Evolutionary conservation across 64 coral and sea anemone genomes (phyloP), one percentile per base, ranked within the genome.

Genomic region (Stichodactyla mertensii): DNA sequence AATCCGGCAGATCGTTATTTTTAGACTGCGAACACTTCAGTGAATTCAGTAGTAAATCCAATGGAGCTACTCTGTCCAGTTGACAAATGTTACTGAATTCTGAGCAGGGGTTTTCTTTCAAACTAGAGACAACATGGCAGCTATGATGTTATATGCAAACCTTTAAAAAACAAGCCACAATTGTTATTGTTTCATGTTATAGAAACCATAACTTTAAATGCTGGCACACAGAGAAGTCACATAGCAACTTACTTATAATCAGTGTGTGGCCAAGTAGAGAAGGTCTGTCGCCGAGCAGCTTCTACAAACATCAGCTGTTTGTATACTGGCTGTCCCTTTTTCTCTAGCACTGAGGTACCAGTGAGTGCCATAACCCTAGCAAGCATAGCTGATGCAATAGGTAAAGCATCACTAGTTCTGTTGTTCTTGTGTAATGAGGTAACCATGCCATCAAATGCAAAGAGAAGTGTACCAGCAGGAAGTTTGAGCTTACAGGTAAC

Each of bases 181-280:
- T 31, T 31, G 28, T 31, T 31, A 31, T 31, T 31, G 36, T 45
- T 45, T 45, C 36, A 45, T 45, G 36, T 2, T 45, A 3, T 2
- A 45, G 36, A 45, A 45, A 45, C 36, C 3, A 45, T 45, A 45
- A 2, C 1, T 45, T 45, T 45, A 45, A 45, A 45, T 61, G 64
- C 16, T 79, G 24, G 11, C 77, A 79, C 24, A 16, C 7, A 71
- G 67, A 52, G 7, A 56, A 54, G 18, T 52, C 28, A 52, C 1
- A 45, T 2, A 45, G 36, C 36, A 45, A 45, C 52, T 27, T 90
- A 97, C 90, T 91, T 99, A 69, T 99, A 99, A 70, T 99, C 91
- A 79, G 87, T 92, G 54, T 99, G 97, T 61, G 97, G 97, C 97
- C 97, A 99, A 22, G 93, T 88, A 5, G 80, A 80, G 82, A 99